Conservation (phyloP, 35 echinoderm and acorn worm genomes). For the Acanthaster planci region DNA sequence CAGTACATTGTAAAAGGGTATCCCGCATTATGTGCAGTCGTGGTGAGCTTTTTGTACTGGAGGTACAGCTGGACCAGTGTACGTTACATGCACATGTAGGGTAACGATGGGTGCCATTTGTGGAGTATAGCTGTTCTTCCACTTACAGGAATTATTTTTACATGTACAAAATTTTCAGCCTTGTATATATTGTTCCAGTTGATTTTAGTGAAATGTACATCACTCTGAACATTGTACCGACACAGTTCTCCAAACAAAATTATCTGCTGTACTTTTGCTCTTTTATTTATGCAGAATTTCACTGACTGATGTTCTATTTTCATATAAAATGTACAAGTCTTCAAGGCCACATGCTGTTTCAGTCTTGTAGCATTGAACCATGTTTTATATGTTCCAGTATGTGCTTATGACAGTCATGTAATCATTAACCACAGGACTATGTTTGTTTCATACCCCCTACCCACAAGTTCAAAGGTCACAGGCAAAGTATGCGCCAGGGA, state of each 20-base stretch:
- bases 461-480: slow-evolving; percentile 21
- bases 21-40: slow-evolving; percentile 1
- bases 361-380: neutral
- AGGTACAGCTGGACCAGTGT: neutral
- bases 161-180: too few relatives aligned
- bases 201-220: too few relatives aligned
- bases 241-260: too few relatives aligned
- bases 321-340: too few relatives aligned
- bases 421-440: slow-evolving; percentile 23
- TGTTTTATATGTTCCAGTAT: neutral
- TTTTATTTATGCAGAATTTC: too few relatives aligned
- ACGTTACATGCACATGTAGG: neutral
- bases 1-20: slow-evolving; percentile 5
- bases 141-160: too few relatives aligned
- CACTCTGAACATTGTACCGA: too few relatives aligned
- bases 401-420: slow-evolving; percentile 8
- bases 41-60: neutral
- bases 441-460: slow-evolving; percentile 21
- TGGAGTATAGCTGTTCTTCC: too few relatives aligned
- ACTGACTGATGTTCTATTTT: too few relatives aligned
- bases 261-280: too few relatives aligned
- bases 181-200: too few relatives aligned
- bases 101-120: neutral
- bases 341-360: too few relatives aligned
- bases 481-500: neutral